Base-by-base conservation (phyloP, 2,888 invertebrate genomes). In the Synanthedon andrenaeformis region DNA sequence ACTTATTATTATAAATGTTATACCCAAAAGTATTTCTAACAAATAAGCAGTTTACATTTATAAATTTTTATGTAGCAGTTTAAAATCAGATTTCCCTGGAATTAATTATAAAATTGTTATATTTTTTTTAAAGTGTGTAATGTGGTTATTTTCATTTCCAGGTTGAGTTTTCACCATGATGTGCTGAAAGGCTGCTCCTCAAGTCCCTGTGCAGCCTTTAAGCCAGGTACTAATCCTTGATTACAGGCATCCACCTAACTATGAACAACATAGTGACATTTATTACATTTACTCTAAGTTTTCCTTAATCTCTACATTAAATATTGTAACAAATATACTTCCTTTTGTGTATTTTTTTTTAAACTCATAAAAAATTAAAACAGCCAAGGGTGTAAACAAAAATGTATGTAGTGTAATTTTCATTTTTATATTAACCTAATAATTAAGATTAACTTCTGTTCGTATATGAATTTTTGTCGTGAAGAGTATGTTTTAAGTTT, bases 231-330 rank as follows among this genome's bases (percentile, higher is more conserved):
- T 83, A 79, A 66, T 68, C 74, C 69, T 74, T 64, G 67, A 74
- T 72, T 72, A 71, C 67, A 72, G 65, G 69, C 64, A 68, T 72
- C 78, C 82, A 84, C 82, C 76, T 79, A 77, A 74, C 82, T 83
- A 83, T 84, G 79, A 77, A 66, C 67, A 65, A 73, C 84, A 84
- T 85, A 83, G 84, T 79, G 79, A 74, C 77, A 81, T 65, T 66
- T 70, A 54, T 79, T 83, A 82, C 80, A 79, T 71, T 78, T 76
- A 64, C 55, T 63, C 66, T 75, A 78, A 74, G 74, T 72, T 69
- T 49, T 50, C 62, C 62, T 59, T 63, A 64, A 62, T 41, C 59
- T 62, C 73, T 73, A 69, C 59, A 60, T 23, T 69, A 67, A 51
- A 67, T 58, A 64, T 56, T 59, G 51, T 63, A 67, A 65, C 64